Conservation (phyloP, 2,797 vertebrate species). For the Muscicapa comitata region DNA sequence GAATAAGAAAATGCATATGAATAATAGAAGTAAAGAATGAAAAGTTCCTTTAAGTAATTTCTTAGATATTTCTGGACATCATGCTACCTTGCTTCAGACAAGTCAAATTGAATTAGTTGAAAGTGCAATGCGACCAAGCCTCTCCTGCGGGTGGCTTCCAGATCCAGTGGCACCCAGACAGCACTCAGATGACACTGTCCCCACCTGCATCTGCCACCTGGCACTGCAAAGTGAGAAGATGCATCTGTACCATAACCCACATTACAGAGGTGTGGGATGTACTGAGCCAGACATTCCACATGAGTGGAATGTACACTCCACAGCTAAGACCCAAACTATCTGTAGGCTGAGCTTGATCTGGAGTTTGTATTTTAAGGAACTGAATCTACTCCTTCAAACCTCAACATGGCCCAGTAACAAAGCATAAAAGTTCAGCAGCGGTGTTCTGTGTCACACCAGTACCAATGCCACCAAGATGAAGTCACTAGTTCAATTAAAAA, state of each 20-base stretch:
- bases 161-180: not conserved
- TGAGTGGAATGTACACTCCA: not conserved
- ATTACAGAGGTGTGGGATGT: not conserved
- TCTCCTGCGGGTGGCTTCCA: not conserved
- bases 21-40: not conserved
- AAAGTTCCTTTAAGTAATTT: not conserved
- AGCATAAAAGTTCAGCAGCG: not conserved
- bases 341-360: not conserved
- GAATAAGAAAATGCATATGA: not conserved
- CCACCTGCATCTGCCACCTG: not conserved
- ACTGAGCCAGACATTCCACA: rapidly evolving
- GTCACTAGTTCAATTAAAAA: not conserved
- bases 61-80: not conserved
- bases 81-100: not conserved
- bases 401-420: not conserved
- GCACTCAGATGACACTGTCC: not conserved
- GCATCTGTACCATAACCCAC: rapidly evolving
- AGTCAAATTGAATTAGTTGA: not conserved
- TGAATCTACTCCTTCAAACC: not conserved
- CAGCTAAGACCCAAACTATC: not conserved
- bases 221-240: not conserved
- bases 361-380: not conserved
- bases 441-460: not conserved
- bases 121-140: not conserved
- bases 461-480: not conserved